phyloP scores from a whole-genome alignment of 2,113 vertebrate species.

The Atlantisia rogersi region DNA sequence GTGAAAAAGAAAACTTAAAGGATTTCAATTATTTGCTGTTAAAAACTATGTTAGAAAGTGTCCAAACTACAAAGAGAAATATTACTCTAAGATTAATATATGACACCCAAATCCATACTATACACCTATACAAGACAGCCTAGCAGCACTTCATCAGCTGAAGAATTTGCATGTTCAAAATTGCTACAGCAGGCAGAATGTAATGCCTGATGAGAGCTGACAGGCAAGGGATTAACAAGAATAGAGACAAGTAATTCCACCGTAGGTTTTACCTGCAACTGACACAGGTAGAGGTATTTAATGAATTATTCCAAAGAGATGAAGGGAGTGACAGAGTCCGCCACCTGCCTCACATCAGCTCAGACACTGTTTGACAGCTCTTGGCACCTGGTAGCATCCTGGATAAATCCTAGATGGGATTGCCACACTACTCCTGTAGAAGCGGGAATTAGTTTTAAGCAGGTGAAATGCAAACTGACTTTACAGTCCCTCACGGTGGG shows the following conservation, averaged over 20 bases:
- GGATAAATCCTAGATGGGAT: conserved; percentile 10
- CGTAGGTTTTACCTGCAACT: neutral
- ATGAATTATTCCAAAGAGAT: conserved; percentile 29
- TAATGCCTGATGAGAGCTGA: conserved; percentile 60
- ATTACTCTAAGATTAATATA: neutral
- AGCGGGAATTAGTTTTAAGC: conserved; percentile 13
- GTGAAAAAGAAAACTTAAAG: no score
- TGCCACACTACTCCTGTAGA: neutral
- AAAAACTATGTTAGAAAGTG: neutral
- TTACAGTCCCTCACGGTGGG: neutral
- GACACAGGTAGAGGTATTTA: conserved; percentile 54
- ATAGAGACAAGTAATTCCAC: conserved; percentile 39
- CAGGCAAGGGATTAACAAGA: conserved; percentile 60
- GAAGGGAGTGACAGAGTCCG: conserved; percentile 8
- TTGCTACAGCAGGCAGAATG: conserved; percentile 11
- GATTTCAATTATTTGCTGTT: neutral
- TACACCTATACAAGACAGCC: neutral
- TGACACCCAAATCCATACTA: conserved; percentile 21
- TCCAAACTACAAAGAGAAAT: conserved; percentile 26
- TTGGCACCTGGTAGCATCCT: neutral
- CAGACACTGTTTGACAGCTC: neutral
- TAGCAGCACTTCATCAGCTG: neutral
- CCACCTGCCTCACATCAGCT: conserved; percentile 9
- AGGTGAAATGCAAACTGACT: conserved; percentile 52
- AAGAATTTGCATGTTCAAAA: conserved; percentile 42